Conservation (phyloP, 2,888 invertebrate genomes). For the Idaea dimidiata region DNA sequence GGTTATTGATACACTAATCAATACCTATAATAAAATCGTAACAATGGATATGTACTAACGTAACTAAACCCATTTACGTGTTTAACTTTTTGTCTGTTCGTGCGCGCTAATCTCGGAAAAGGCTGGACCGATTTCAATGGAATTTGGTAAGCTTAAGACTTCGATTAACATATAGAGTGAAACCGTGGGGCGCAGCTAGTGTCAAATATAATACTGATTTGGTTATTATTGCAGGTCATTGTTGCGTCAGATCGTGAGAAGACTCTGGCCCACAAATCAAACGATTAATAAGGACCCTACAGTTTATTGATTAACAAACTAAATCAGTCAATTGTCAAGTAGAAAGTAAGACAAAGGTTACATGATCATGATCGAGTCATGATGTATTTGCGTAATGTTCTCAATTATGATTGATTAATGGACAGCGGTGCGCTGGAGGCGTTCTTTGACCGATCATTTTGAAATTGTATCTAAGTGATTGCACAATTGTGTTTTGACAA, state of each 20-base stretch:
- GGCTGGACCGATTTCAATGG: no score
- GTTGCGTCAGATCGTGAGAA: neutral
- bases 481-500: neutral
- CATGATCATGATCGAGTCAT: constrained; percentile 27
- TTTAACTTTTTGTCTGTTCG: no score
- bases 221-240: neutral
- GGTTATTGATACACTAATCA: no score
- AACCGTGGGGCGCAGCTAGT: no score
- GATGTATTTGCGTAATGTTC: constrained; percentile 29
- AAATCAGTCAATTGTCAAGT: constrained; percentile 18
- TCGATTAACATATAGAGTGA: no score
- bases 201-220: neutral
- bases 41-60: no score
- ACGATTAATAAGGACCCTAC: neutral
- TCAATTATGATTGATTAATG: constrained; percentile 22
- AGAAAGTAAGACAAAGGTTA: constrained; percentile 34
- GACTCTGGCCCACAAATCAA: neutral
- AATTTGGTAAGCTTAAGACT: no score
- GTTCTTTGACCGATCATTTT: neutral
- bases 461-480: neutral
- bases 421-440: constrained; percentile 7
- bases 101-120: no score
- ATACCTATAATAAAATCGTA: no score
- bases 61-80: no score
- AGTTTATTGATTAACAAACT: neutral